A percentile compares a stretch with the other conserved stretches of the same genome.
These are phyloP conservation scores for Trichoplax adhaerens DNA, from an alignment of 37 sponge, comb jelly and placozoan genomes.

Conservation along the genomic window DNA sequence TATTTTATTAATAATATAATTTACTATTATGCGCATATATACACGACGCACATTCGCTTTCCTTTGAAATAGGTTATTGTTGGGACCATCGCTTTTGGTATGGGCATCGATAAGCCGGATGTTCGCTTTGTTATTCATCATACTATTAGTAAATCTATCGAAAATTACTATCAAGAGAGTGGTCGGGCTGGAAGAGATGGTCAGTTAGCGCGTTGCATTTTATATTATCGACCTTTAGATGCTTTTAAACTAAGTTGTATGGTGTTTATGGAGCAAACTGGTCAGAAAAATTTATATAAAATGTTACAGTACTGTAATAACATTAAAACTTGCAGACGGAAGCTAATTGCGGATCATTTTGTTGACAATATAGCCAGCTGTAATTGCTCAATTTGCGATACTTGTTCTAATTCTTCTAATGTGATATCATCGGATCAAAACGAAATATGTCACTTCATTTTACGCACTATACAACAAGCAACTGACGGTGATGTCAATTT, in stretches of 20 bases:
- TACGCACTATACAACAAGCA: too few relatives aligned
- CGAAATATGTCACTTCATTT: too few relatives aligned
- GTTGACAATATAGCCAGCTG: too few relatives aligned
- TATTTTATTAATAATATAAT: too few relatives aligned
- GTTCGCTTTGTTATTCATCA: slow-evolving; percentile 90
- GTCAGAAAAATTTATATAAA: slow-evolving; percentile 46
- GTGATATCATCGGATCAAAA: too few relatives aligned
- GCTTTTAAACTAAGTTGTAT: slow-evolving; percentile 45
- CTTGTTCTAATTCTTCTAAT: too few relatives aligned
- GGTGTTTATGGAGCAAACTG: slow-evolving; percentile 57
- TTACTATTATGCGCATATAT: too few relatives aligned
- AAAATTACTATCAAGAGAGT: slow-evolving; percentile 96
- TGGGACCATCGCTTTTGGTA: slow-evolving; percentile 73
- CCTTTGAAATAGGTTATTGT: slow-evolving; percentile 22
- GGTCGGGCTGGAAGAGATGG: slow-evolving; percentile 95
- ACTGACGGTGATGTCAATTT: too few relatives aligned
- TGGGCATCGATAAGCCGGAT: slow-evolving; percentile 84
- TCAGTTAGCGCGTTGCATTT: slow-evolving; percentile 52
- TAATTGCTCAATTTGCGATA: too few relatives aligned
- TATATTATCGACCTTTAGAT: slow-evolving; percentile 53
- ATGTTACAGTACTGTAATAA: slow-evolving; percentile 40
- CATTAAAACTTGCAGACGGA: slow-evolving; percentile 43
- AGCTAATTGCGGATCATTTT: slow-evolving; percentile 34
- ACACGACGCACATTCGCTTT: too few relatives aligned
- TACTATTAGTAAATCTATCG: slow-evolving; percentile 80